Evolutionary conservation across 2,888 invertebrate genomes (phyloP).

Genomic region (Drosophila silvestris): DNA sequence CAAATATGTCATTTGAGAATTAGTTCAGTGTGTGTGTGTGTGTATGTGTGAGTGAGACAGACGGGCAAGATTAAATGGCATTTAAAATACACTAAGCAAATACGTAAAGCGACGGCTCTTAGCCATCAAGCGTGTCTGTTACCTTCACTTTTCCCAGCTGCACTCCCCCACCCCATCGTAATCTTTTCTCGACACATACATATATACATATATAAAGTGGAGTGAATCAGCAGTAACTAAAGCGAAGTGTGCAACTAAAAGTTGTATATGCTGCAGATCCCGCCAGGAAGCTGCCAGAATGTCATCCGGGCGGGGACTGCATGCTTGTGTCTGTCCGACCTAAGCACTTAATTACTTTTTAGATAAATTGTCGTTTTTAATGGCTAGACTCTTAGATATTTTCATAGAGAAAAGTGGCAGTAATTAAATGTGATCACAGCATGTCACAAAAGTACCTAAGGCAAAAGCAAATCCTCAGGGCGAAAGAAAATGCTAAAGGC

Average conservation of each 20-base stretch:
- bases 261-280: constrained; percentile 15
- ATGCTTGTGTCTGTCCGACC: constrained; percentile 51
- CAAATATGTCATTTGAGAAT: constrained; percentile 75
- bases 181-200: neutral
- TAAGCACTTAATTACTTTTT: constrained; percentile 81
- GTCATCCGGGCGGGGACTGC: constrained; percentile 20
- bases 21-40: constrained; percentile 36
- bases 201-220: constrained; percentile 62
- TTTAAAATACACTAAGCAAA: constrained; percentile 71
- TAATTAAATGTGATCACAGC: constrained; percentile 77
- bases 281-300: constrained; percentile 16
- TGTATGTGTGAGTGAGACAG: neutral
- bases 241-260: constrained; percentile 39
- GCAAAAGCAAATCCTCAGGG: constrained; percentile 23
- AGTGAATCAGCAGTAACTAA: constrained; percentile 64
- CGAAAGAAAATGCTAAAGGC: neutral
- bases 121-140: constrained; percentile 36
- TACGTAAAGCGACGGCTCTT: constrained; percentile 29
- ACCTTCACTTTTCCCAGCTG: constrained; percentile 40
- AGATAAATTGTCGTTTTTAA: constrained; percentile 82
- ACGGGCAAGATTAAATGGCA: constrained; percentile 72
- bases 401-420: constrained; percentile 75
- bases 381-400: constrained; percentile 77
- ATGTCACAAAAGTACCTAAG: constrained; percentile 28
- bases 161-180: neutral